These are phyloP conservation scores for Anadara kagoshimensis DNA, from an alignment of 1,140 invertebrate species.

Conservation along the genomic window DNA sequence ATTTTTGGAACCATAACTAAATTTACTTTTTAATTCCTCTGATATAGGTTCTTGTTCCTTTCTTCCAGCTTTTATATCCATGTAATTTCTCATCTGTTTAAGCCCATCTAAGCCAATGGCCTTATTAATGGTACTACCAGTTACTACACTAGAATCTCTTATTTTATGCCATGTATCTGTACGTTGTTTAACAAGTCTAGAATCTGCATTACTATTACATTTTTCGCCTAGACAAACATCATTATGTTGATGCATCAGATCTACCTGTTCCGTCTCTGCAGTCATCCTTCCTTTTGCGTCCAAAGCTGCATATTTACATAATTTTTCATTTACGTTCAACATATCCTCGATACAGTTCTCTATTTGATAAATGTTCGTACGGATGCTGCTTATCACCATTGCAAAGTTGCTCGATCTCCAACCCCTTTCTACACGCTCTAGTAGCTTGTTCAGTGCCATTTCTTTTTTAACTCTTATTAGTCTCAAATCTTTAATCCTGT, in stretches of 20 bases:
- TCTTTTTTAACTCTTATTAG: constrained; percentile 4
- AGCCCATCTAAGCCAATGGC: constrained; percentile 18
- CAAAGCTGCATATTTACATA: not conserved
- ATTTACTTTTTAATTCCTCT: constrained; percentile 1
- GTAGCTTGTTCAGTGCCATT: not conserved
- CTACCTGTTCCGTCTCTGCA: not conserved
- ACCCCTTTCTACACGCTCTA: not conserved
- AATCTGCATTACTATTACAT: not conserved
- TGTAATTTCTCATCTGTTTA: not conserved
- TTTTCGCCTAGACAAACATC: constrained; percentile 5
- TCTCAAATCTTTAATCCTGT: constrained; percentile 2
- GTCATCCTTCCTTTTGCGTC: not conserved
- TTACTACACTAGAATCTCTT: constrained; percentile 8
- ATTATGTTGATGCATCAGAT: not conserved
- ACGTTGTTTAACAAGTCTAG: constrained; percentile 3
- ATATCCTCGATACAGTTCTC: not conserved
- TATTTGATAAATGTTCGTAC: not conserved
- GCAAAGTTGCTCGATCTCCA: not conserved
- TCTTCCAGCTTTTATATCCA: not conserved
- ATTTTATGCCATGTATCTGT: constrained; percentile 13
- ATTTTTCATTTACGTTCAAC: not conserved
- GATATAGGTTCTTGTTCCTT: not conserved
- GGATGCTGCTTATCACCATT: constrained; percentile 9
- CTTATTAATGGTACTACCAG: constrained; percentile 24
- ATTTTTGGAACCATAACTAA: constrained; percentile 16